phyloP scores from a whole-genome alignment of 1,140 invertebrate genomes.

The Drosophila santomea region DNA sequence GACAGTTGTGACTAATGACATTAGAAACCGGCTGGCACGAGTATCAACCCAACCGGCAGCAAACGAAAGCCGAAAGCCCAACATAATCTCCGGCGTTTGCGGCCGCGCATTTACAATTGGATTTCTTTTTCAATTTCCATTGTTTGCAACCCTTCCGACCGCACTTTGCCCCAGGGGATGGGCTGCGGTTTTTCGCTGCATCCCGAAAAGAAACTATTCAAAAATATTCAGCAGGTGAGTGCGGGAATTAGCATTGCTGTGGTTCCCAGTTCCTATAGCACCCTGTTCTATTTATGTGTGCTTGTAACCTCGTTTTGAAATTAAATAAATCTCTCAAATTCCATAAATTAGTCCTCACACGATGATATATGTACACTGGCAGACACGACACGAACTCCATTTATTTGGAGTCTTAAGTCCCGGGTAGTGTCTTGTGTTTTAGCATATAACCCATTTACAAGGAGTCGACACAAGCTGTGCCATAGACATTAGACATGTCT shows the following conservation, averaged over 20 bases:
- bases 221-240: conserved; percentile 28
- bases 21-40: conserved; percentile 36
- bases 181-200: conserved; percentile 53
- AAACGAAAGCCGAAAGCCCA: conserved; percentile 58
- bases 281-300: neutral
- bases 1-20: conserved; percentile 81
- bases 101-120: conserved; percentile 52
- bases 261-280: conserved; percentile 4
- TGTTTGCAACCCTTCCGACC: conserved; percentile 14
- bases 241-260: conserved; percentile 12
- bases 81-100: conserved; percentile 71
- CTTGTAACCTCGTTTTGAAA: conserved; percentile 34
- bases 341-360: conserved; percentile 40
- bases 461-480: conserved; percentile 17
- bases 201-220: conserved; percentile 11
- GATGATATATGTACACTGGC: conserved; percentile 21
- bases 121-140: conserved; percentile 40
- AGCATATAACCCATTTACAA: conserved; percentile 60
- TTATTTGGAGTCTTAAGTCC: neutral
- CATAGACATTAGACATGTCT: neutral
- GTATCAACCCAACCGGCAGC: conserved; percentile 35
- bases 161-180: conserved; percentile 13
- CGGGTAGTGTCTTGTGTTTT: conserved; percentile 31
- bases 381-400: conserved; percentile 32
- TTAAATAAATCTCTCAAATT: conserved; percentile 39